Evolutionary conservation across 2,888 invertebrate species (phyloP).

Genomic region (Heliothis peltigera): DNA sequence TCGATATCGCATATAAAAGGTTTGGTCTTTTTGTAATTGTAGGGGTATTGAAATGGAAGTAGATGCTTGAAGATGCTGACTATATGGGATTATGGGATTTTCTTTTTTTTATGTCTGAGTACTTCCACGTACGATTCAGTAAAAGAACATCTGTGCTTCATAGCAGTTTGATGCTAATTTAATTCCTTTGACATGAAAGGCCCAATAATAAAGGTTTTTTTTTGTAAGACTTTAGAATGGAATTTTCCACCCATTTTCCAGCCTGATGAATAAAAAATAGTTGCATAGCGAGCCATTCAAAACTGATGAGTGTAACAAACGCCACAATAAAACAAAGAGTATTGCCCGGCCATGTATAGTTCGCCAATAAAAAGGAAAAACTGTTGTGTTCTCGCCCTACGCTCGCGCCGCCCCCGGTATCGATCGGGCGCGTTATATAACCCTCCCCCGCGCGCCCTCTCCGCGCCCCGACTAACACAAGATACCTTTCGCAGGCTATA

Average conservation of each 20-base stretch:
- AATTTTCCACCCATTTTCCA: neutral
- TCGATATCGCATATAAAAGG: too few relatives aligned
- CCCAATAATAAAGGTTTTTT: too few relatives aligned
- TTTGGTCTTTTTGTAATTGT: slow-evolving; percentile 1
- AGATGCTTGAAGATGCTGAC: neutral
- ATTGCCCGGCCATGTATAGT: slow-evolving; percentile 60
- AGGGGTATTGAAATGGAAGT: slow-evolving; percentile 17
- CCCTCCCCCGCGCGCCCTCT: slow-evolving; percentile 67
- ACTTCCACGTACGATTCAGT: neutral
- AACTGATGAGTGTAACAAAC: slow-evolving; percentile 42
- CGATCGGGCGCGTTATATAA: slow-evolving; percentile 85
- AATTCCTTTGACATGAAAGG: too few relatives aligned
- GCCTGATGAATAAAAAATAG: slow-evolving; percentile 13
- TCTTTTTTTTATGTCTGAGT: neutral
- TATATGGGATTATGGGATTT: too few relatives aligned
- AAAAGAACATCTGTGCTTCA: too few relatives aligned
- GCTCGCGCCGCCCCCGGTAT: slow-evolving; percentile 76
- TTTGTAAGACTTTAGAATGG: neutral
- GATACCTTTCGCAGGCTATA: slow-evolving; percentile 73
- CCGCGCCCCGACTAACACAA: slow-evolving; percentile 60
- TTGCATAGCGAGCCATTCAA: slow-evolving; percentile 32
- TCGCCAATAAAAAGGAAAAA: slow-evolving; percentile 65
- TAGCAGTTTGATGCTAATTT: too few relatives aligned
- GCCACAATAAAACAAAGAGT: slow-evolving; percentile 64
- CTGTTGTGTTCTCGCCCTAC: slow-evolving; percentile 73